phyloP scores from a whole-genome alignment of 2,113 vertebrate genomes.

The Connochaetes taurinus region DNA sequence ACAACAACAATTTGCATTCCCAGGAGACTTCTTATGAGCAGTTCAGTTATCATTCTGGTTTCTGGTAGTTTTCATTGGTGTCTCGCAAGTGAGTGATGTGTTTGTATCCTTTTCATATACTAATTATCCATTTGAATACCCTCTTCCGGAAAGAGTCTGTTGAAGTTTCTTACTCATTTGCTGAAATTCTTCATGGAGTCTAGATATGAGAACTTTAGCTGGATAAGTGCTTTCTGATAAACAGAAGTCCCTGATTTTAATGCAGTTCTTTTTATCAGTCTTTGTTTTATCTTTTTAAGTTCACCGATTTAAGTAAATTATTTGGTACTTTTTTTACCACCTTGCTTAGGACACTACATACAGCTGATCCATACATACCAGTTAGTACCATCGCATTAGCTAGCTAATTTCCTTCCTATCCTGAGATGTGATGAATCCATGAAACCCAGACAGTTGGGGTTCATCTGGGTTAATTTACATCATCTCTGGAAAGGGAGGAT shows the following conservation, averaged over 20 bases:
- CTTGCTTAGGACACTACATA: neutral
- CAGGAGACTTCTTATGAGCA: neutral
- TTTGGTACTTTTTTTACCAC: neutral
- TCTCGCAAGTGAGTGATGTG: neutral
- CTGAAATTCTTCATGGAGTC: neutral
- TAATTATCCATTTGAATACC: neutral
- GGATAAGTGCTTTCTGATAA: neutral
- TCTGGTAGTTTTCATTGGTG: neutral
- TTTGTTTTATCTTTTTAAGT: neutral
- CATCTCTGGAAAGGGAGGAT: neutral
- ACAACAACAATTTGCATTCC: neutral
- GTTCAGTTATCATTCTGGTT: neutral
- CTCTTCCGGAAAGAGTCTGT: neutral
- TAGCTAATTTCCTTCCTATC: neutral
- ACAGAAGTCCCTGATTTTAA: neutral
- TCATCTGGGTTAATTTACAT: neutral
- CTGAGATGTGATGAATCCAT: neutral
- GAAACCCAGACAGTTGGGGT: neutral
- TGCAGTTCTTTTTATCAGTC: neutral
- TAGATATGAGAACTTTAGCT: neutral
- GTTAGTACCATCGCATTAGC: neutral
- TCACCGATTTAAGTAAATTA: neutral
- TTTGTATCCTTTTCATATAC: neutral
- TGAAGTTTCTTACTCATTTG: neutral
- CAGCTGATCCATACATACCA: neutral